phyloP scores from a whole-genome alignment of 1,140 invertebrate species.

The Oscheius sp. region DNA sequence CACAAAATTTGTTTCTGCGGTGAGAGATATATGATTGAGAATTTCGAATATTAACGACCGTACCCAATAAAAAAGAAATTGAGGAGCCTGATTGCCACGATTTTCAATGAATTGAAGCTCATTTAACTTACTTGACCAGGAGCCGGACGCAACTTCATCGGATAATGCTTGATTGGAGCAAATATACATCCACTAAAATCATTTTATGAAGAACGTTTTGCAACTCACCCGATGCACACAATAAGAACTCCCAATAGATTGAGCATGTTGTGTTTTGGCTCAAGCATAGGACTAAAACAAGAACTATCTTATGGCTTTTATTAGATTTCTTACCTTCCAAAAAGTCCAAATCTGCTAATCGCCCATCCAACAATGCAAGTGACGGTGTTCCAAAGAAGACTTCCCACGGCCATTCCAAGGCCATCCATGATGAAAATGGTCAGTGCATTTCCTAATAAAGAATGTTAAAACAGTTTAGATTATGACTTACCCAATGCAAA shows the following conservation, averaged over 20 bases:
- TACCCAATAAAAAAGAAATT: too few relatives aligned
- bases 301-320: not conserved
- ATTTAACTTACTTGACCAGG: slow-evolving; percentile 7
- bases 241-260: slow-evolving; percentile 16
- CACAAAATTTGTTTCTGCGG: too few relatives aligned
- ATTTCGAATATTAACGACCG: too few relatives aligned
- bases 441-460: slow-evolving; percentile 17
- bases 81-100: too few relatives aligned
- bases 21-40: too few relatives aligned
- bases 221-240: slow-evolving; percentile 15
- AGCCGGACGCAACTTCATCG: slow-evolving; percentile 12
- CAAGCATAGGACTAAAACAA: not conserved
- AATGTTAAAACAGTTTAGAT: not conserved
- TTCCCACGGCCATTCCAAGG: slow-evolving; percentile 20
- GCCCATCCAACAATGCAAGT: slow-evolving; percentile 31
- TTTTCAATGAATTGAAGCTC: not conserved
- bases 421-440: slow-evolving; percentile 31
- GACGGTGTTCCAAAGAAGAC: slow-evolving; percentile 22
- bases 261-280: slow-evolving; percentile 8
- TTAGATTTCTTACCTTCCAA: slow-evolving; percentile 1
- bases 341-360: slow-evolving; percentile 20
- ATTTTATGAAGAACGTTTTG: not conserved
- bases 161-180: slow-evolving; percentile 23
- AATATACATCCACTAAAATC: slow-evolving; percentile 11
- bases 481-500: slow-evolving; percentile 17